Base-by-base conservation (phyloP, 2,888 invertebrate genomes). In the Steinernema hermaphroditum region DNA sequence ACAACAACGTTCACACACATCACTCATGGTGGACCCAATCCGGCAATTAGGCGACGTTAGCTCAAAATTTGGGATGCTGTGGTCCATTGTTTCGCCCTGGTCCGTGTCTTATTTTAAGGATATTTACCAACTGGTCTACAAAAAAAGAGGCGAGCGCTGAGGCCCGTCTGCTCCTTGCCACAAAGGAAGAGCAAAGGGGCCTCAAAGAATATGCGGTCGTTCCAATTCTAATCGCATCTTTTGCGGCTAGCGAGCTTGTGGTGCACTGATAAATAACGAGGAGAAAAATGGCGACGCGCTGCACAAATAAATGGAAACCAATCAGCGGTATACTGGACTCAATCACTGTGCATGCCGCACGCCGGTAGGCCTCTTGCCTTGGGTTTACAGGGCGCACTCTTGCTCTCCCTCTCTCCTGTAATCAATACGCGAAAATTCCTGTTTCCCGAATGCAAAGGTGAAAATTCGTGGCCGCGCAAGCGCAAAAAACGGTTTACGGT, bases 361-460 rank as follows among this genome's bases (percentile, higher is more conserved):
- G 62, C 62, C 32, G 62, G 27, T 62, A 32, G 62, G 4, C 16
- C 29, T 12, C 32, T 62, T 62, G 29, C 62, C 29, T 32, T 16
- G 62, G 62, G 62, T 32, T 62, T 62, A 16, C 32, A 16, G 62
- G 29, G 50, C 50, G 50, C 50, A 50, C 50, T 50, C 29, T 29
- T 62, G 62, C 32, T 62, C 32, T 62, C 62, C 32, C 62, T 29
- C 29, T 29, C 62, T 62, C 62, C 62, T 62, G 62, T 62, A 62
- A 62, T 62, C 62, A 62, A 62, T 62, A 62, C 62, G 62, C 62
- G 32, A 62, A 62, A 62, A 62, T 32, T 62, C 62, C 62, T 62
- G 62, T 62, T 62, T 62, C 62, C 29, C 32, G 29, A 12, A 62
- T 62, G 62, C 29, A 29, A 62, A 62, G 29, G 62, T 62, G 34